Conservation (phyloP, 2,888 invertebrate genomes). For the Metellina segmentata region DNA sequence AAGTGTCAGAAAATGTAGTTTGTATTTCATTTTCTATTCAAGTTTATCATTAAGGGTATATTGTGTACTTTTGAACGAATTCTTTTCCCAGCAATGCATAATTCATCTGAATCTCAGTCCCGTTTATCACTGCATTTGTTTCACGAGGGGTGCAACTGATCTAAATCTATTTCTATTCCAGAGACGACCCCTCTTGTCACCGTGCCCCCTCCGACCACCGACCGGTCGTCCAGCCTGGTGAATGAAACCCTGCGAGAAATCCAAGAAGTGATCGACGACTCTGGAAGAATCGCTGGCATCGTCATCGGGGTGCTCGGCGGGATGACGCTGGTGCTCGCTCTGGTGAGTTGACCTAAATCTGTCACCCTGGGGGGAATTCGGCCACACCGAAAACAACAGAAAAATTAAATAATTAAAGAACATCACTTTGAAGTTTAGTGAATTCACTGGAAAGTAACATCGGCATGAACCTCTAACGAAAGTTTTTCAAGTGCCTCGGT, state of each 20-base stretch:
- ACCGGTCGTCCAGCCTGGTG: background rate
- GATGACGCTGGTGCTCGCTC: conserved; percentile 50
- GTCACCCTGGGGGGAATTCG: background rate
- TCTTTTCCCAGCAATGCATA: background rate
- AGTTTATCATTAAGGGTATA: too few species aligned
- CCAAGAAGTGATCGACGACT: conserved; percentile 82
- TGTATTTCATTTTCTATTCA: too few species aligned
- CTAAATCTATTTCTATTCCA: background rate
- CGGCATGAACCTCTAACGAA: too few species aligned
- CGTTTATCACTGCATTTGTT: background rate
- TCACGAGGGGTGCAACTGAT: too few species aligned
- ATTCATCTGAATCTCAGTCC: background rate
- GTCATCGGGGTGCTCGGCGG: conserved; percentile 81
- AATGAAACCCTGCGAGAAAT: conserved; percentile 65
- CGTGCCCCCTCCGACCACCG: background rate
- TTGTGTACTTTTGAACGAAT: too few species aligned
- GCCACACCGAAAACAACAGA: too few species aligned
- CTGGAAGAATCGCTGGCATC: conserved; percentile 89
- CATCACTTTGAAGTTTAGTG: too few species aligned
- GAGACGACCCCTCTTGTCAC: background rate
- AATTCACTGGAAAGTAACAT: too few species aligned
- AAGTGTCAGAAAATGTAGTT: too few species aligned
- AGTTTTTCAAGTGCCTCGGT: too few species aligned
- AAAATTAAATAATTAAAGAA: too few species aligned
- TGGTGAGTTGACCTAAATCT: conserved; percentile 48